A percentile compares a stretch with the other conserved stretches of the same genome.
phyloP scores from a whole-genome alignment of 2,113 vertebrate species.

The Pao palembangensis region DNA sequence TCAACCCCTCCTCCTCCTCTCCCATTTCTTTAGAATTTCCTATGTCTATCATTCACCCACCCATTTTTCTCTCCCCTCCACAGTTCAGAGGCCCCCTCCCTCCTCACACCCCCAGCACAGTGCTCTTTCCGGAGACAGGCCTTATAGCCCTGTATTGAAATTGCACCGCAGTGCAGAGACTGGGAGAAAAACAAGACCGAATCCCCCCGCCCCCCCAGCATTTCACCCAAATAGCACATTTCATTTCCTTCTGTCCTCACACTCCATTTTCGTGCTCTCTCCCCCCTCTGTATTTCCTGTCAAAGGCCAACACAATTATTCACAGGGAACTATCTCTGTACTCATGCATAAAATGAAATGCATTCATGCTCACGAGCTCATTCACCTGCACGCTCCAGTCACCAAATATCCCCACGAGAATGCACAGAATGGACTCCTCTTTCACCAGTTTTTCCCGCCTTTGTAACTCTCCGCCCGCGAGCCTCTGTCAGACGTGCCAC shows the following conservation, averaged over 20 bases:
- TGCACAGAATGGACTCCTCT: constrained; percentile 17
- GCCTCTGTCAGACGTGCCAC: not conserved
- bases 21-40: not conserved
- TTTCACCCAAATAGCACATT: not conserved
- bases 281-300: constrained; percentile 37
- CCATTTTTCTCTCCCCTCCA: constrained; percentile 1
- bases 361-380: constrained; percentile 46
- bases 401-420: constrained; percentile 24
- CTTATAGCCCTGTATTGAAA: constrained; percentile 42
- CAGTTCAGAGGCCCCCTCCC: not conserved
- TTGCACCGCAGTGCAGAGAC: constrained; percentile 53
- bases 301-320: constrained; percentile 58
- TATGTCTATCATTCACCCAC: constrained; percentile 1
- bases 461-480: not conserved
- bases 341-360: constrained; percentile 60
- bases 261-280: not conserved
- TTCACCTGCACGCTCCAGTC: constrained; percentile 34
- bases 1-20: not conserved
- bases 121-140: not conserved
- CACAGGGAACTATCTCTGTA: constrained; percentile 53
- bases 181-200: constrained; percentile 38
- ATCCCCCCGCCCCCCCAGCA: constrained; percentile 20
- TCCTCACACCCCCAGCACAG: not conserved
- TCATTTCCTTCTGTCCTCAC: constrained; percentile 58
- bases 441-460: not conserved